Evolutionary conservation across 2,888 invertebrate genomes (phyloP), one percentile per base, ranked within the genome.

Genomic region (Ptilodon capucinus): DNA sequence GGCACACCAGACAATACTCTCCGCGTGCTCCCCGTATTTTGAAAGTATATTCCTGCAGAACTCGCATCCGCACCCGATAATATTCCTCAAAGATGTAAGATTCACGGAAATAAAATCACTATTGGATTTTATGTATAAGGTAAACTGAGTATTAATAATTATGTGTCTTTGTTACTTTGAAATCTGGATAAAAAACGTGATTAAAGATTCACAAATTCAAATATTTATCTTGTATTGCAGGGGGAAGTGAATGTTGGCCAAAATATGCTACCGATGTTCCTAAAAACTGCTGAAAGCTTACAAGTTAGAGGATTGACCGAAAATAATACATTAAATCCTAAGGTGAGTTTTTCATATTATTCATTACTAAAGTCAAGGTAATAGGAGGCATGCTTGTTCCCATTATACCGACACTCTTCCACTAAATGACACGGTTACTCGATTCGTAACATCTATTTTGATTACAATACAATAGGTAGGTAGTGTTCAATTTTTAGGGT

Each of bases 21-120:
- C 97, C 57, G 97, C 97, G 73, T 97, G 97, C 91, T 97, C 97
- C 92, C 97, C 97, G 62, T 97, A 97, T 92, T 97, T 97, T 90
- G 97, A 97, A 92, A 96, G 93, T 84, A 95, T 97, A 92, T 96
- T 97, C 91, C 93, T 96, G 78, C 95, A 96, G 91, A 97, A 97
- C 85, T 93, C 93, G 69, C 97, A 97, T 92, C 97, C 97, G 76
- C 97, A 97, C 91, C 97, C 97, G 54, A 97, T 97, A 82, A 97
- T 97, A 91, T 97, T 97, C 90, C 94, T 97, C 80, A 97, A 96
- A 94, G 97, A 97, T 94, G 97, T 97, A 81, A 94, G 96, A 91
- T 95, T 94, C 82, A 94, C 94, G 81, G 97, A 97, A 91, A 96
- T 97, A 93, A 96, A 96, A 88, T 96, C 96, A 65, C 92, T 97